Percentiles rank a stretch among this genome's conserved stretches.
These are phyloP conservation scores for Brachymystax lenok DNA, from an alignment of 2,797 vertebrate species.

Conservation along the genomic window DNA sequence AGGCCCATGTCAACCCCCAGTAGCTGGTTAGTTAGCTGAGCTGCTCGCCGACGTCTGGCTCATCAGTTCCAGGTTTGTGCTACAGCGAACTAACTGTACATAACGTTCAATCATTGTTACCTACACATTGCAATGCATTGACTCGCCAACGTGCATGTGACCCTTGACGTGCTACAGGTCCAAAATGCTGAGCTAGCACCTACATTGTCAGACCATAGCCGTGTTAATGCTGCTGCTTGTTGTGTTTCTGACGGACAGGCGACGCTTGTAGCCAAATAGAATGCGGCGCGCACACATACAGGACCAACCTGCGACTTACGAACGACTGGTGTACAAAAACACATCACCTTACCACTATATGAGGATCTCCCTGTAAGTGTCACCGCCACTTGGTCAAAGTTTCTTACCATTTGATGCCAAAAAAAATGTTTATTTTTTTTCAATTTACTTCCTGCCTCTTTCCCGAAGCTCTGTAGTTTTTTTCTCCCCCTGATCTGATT, in stretches of 20 bases:
- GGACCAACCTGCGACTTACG: conserved; percentile 59
- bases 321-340: conserved; percentile 80
- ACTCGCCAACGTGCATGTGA: background rate
- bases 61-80: too few species aligned
- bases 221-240: background rate
- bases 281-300: conserved; percentile 49
- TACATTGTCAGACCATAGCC: background rate
- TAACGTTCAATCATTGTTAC: background rate
- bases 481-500: background rate
- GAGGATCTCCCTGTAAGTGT: conserved; percentile 85
- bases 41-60: background rate
- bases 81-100: background rate
- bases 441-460: conserved; percentile 8
- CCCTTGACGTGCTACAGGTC: background rate
- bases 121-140: background rate
- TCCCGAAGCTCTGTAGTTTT: background rate
- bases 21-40: background rate
- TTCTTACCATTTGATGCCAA: background rate
- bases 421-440: background rate
- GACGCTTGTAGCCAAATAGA: conserved; percentile 34
- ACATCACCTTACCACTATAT: conserved; percentile 82
- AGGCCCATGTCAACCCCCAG: background rate
- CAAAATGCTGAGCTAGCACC: background rate
- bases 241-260: conserved; percentile 1
- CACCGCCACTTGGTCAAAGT: background rate